Evolutionary conservation across 2,797 vertebrate species (phyloP), one percentile per base, ranked within the genome.

Genomic region (Bryconaethiops microstoma): DNA sequence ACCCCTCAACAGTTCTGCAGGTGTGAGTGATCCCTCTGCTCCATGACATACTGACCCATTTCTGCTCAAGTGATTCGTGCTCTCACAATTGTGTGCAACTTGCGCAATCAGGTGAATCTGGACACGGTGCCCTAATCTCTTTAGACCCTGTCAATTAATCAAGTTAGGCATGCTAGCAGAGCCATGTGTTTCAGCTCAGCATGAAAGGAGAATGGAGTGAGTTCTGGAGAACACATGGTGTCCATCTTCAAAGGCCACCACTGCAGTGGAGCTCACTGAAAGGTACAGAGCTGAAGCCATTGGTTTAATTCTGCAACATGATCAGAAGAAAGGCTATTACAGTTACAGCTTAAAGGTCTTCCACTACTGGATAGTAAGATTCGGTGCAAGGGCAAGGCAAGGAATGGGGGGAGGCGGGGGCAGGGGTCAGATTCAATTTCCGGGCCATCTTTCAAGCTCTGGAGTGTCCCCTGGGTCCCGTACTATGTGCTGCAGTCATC

Each of bases 1-100:
- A 76, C 74, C 70, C 70, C 63, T 67, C 63, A 71, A 73, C 63
- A 78, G n/a, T 29, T 73, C 55, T 35, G 13, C 50, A 16, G 67
- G 67, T 72, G 77, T 76, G 67, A 67, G 74, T 80, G 74, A 35
- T 80, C 76, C 77, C 77, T 23, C 76, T 62, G 54, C 72, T 81
- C 71, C 62, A 40, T 85, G 84, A 87, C 84, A 87, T 74, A 87
- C 86, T 87, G 82, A 87, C 84, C 84, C 81, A 86, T 80, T 87
- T 87, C 70, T 78, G 40, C 67, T 59, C 23, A 70, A 83, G 75
- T 45, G 39, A 50, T 75, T 82, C 39, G 39, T 29, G 42, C 29
- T 50, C 67, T 57, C n/a, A 7, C 55, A 14, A 19, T 40, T 21
- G 7, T 57, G 52, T 77, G 72, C 59, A 76, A n/a, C 35, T 60